These are phyloP conservation scores for Gandaritis pyraliata DNA, from an alignment of 2,888 invertebrate genomes.

Conservation along the genomic window DNA sequence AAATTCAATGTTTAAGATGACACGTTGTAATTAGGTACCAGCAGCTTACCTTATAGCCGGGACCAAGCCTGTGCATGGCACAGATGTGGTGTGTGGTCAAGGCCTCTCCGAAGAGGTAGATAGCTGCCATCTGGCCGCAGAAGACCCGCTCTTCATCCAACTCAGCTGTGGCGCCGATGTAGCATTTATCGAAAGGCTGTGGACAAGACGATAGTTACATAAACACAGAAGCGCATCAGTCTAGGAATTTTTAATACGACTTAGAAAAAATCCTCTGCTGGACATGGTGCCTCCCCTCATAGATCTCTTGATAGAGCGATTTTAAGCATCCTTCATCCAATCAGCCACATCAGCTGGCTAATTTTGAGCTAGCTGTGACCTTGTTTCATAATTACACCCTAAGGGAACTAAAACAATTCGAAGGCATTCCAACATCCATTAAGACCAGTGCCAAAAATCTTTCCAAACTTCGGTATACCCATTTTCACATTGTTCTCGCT, in stretches of 20 bases:
- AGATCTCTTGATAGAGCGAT: too few relatives aligned
- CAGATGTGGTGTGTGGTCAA: slow-evolving; percentile 98
- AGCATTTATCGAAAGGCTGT: slow-evolving; percentile 99
- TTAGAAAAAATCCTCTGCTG: too few relatives aligned
- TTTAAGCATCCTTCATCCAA: too few relatives aligned
- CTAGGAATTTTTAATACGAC: too few relatives aligned
- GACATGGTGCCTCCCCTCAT: too few relatives aligned
- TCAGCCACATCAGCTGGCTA: too few relatives aligned
- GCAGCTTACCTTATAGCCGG: slow-evolving; percentile 95
- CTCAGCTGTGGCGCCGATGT: slow-evolving; percentile 98
- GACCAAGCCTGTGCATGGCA: slow-evolving; percentile 98
- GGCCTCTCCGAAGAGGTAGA: slow-evolving; percentile 99
- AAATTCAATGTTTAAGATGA: background rate
- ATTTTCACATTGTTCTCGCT: background rate
- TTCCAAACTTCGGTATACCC: background rate
- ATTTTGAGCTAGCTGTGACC: too few relatives aligned
- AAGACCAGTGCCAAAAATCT: background rate
- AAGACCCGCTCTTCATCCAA: slow-evolving; percentile 98
- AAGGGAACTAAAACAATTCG: background rate
- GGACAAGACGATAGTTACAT: slow-evolving; percentile 40
- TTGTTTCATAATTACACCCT: background rate
- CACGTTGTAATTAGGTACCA: background rate
- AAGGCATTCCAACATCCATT: slow-evolving; percentile 1
- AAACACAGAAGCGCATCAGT: background rate
- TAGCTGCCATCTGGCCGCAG: slow-evolving; percentile 99